Conservation (phyloP, 2,797 vertebrate species). For the Coccyzus lansbergi region DNA sequence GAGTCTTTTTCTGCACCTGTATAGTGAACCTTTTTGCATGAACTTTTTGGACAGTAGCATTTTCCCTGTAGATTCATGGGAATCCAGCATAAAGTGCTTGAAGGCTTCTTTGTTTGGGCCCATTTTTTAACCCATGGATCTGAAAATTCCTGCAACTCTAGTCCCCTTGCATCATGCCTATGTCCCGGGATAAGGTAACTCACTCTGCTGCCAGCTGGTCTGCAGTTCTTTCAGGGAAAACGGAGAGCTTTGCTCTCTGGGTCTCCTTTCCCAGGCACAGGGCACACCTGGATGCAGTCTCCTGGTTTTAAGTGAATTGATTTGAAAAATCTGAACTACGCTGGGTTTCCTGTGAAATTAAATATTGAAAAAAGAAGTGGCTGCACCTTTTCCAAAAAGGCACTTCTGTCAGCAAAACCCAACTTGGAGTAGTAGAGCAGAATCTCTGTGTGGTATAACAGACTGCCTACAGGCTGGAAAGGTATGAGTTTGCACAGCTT, state of each 20-base stretch:
- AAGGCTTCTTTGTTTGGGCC: not conserved
- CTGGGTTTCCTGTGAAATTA: constrained; percentile 33
- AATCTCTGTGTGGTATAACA: constrained; percentile 3
- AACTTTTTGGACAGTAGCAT: not conserved
- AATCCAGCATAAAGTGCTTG: not conserved
- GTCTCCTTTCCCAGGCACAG: not conserved
- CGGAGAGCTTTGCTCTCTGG: not conserved
- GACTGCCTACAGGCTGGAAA: constrained; percentile 35
- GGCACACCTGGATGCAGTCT: not conserved
- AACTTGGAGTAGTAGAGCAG: not conserved
- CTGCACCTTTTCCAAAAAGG: not conserved
- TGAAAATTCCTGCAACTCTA: not conserved
- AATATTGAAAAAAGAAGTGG: not conserved
- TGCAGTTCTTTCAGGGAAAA: not conserved
- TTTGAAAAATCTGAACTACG: not conserved
- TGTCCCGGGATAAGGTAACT: not conserved
- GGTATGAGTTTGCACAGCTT: constrained; percentile 49
- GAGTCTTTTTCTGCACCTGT: not conserved
- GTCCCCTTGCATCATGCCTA: not conserved
- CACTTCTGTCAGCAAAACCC: constrained; percentile 3
- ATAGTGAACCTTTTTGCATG: not conserved
- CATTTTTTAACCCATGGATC: not conserved
- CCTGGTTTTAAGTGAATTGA: not conserved
- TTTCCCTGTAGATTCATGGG: not conserved
- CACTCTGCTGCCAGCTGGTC: not conserved